Evolutionary conservation across 2,797 vertebrate genomes (phyloP).

Genomic region (Mycteria americana): DNA sequence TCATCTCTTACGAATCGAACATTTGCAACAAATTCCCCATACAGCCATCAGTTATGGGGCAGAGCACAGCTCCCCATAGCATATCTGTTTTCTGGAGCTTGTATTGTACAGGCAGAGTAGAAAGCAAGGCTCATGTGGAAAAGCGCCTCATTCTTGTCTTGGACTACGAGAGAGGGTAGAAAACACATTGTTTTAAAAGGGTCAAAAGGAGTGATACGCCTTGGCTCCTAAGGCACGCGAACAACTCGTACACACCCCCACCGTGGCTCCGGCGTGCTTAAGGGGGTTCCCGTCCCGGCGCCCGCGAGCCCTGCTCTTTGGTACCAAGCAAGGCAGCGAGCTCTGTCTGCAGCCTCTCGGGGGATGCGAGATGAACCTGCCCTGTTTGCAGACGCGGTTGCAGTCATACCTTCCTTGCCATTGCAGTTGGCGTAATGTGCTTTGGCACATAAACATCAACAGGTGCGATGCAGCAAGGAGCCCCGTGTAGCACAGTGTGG

Average conservation of each 20-base stretch:
- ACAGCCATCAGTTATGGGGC: background rate
- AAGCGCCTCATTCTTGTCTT: background rate
- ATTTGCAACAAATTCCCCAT: background rate
- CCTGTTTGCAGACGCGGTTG: background rate
- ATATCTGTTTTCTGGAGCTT: background rate
- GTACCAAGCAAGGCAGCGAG: background rate
- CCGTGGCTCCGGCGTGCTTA: background rate
- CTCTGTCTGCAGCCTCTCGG: background rate
- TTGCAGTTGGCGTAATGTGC: background rate
- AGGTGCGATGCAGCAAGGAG: background rate
- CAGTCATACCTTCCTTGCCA: background rate
- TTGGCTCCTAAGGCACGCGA: background rate
- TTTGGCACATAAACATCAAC: background rate
- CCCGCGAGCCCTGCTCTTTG: accelerated
- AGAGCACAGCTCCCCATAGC: background rate
- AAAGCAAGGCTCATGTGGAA: background rate
- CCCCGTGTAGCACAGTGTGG: background rate
- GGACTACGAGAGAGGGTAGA: background rate
- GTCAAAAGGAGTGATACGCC: accelerated
- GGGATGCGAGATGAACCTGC: background rate
- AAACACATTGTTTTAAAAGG: background rate
- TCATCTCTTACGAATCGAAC: background rate
- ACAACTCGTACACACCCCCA: accelerated
- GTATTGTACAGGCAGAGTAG: background rate
- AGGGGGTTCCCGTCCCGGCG: accelerated